Percentiles rank a stretch among this genome's conserved stretches.
phyloP scores from a whole-genome alignment of 2,113 vertebrate genomes.

The Ranitomeya imitator region DNA sequence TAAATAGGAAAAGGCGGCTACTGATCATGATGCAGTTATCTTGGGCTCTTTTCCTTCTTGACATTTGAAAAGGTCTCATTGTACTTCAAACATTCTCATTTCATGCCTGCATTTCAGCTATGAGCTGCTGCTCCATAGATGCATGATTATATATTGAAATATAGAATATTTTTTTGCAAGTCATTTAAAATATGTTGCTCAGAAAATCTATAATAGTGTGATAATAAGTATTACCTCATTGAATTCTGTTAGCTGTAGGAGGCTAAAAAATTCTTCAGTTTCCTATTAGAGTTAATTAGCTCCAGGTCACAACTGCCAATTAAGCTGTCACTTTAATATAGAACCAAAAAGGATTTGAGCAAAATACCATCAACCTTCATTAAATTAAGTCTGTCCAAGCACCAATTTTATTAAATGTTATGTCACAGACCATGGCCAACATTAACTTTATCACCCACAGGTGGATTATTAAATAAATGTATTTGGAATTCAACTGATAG shows the following conservation, averaged over 20 bases:
- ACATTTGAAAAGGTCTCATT: constrained; percentile 37
- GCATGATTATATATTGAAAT: constrained; percentile 8
- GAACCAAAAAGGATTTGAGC: constrained; percentile 59
- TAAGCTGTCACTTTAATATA: constrained; percentile 64
- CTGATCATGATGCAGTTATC: background rate
- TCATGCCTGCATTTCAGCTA: background rate
- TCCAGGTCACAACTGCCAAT: constrained; percentile 57
- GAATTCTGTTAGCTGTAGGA: constrained; percentile 55
- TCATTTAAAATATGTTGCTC: constrained; percentile 37
- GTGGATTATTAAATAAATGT: constrained; percentile 42
- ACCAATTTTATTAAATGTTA: constrained; percentile 54
- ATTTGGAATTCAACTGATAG: constrained; percentile 11
- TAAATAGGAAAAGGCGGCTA: background rate
- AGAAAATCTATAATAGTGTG: constrained; percentile 54
- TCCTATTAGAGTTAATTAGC: constrained; percentile 67
- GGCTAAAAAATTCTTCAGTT: constrained; percentile 59
- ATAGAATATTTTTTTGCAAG: constrained; percentile 32
- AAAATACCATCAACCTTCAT: constrained; percentile 60
- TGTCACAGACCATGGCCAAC: constrained; percentile 18
- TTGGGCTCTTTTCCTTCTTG: background rate
- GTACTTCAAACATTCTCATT: constrained; percentile 14
- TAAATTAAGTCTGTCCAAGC: constrained; percentile 60
- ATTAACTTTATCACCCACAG: constrained; percentile 55
- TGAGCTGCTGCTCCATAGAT: constrained; percentile 14
- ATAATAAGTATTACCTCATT: constrained; percentile 54